Conservation (phyloP, 2,797 vertebrate genomes). For the Alcedo atthis region DNA sequence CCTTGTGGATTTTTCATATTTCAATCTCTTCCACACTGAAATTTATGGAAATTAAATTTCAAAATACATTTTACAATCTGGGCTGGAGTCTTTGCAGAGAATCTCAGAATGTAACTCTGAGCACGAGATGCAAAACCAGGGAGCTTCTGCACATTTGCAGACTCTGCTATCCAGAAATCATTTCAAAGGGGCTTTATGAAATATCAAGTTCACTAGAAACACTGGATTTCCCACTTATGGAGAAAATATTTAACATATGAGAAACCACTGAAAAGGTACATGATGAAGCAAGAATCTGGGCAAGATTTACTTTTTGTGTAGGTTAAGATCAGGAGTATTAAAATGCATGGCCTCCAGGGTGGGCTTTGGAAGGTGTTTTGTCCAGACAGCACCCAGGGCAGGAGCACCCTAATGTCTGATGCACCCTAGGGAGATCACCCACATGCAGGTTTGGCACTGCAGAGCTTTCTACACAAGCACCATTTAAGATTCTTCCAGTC, state of each 20-base stretch:
- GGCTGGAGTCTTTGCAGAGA: not conserved
- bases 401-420: not conserved
- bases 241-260: constrained; percentile 17
- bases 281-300: not conserved
- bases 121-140: not conserved
- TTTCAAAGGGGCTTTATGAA: constrained; percentile 9
- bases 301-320: not conserved
- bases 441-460: not conserved
- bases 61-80: constrained; percentile 13
- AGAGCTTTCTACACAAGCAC: not conserved
- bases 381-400: not conserved
- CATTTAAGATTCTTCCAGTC: not conserved
- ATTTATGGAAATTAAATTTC: constrained; percentile 33
- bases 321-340: not conserved
- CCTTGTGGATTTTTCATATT: not conserved
- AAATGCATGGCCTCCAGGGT: accelerated
- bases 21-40: constrained; percentile 50
- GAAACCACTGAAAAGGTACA: not conserved
- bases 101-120: not conserved
- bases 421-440: not conserved
- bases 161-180: constrained; percentile 17
- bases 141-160: not conserved
- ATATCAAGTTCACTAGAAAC: not conserved
- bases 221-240: constrained; percentile 10
- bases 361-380: not conserved